A percentile compares a stretch with the other conserved stretches of the same genome.
These are phyloP conservation scores for Ceyx melanurus DNA, from an alignment of 2,113 vertebrate species.

Conservation along the genomic window DNA sequence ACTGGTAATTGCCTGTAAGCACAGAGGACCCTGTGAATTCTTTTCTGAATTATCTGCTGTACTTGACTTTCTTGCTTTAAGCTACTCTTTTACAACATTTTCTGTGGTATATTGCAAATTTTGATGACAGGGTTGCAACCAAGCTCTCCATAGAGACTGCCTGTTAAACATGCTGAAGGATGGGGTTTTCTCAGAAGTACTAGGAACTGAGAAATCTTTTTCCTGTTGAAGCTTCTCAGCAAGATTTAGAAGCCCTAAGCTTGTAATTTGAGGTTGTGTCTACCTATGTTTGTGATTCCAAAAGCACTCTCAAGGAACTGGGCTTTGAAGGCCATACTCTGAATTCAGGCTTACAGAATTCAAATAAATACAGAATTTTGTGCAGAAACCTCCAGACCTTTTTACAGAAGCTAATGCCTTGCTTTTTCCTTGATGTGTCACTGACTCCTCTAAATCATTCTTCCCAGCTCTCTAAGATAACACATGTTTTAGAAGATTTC, in stretches of 20 bases:
- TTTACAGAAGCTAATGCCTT: not conserved
- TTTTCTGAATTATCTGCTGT: not conserved
- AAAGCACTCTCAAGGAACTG: not conserved
- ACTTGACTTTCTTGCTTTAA: not conserved
- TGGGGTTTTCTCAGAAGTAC: not conserved
- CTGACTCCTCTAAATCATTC: not conserved
- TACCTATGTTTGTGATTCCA: not conserved
- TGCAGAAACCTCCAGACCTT: not conserved
- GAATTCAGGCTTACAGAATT: not conserved
- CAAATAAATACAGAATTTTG: not conserved
- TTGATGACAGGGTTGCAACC: not conserved
- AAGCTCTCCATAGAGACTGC: not conserved
- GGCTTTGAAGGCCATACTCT: not conserved
- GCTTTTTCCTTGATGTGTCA: not conserved
- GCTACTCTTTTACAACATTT: not conserved
- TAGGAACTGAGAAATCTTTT: not conserved
- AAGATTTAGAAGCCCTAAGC: not conserved
- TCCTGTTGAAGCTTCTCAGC: not conserved
- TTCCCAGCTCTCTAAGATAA: not conserved
- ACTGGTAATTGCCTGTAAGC: not conserved
- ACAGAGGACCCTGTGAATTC: not conserved
- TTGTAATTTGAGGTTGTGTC: not conserved
- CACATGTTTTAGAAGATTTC: not conserved
- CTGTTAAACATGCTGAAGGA: rapidly evolving
- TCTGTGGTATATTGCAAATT: not conserved